A percentile compares a stretch with the other conserved stretches of the same genome.
Conservation (phyloP, 2,113 vertebrate species). For the Sceloporus tristichus region DNA sequence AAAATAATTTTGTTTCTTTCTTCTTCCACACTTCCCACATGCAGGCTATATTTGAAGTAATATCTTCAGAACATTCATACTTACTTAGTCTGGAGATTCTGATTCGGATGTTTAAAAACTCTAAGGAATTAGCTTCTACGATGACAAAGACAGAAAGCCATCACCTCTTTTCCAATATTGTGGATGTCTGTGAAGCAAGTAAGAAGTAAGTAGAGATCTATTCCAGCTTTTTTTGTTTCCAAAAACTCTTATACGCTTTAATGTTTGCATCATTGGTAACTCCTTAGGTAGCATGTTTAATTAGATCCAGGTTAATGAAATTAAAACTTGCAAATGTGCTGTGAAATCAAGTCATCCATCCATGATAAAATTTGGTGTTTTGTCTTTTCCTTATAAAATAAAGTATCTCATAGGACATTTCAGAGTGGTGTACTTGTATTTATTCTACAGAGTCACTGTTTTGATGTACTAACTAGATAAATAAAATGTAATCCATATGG, state of each 20-base stretch:
- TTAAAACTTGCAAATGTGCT: neutral
- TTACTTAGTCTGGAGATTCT: conserved; percentile 95
- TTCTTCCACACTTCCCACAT: neutral
- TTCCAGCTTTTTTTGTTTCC: neutral
- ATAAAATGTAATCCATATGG: neutral
- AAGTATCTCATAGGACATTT: neutral
- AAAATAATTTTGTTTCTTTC: conserved; percentile 7
- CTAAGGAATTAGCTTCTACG: conserved; percentile 86
- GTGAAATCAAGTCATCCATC: neutral
- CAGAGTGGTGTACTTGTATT: neutral
- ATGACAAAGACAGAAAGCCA: conserved; percentile 97
- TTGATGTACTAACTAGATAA: neutral
- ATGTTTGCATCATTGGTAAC: neutral
- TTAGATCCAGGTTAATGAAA: neutral
- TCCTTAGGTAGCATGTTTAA: neutral
- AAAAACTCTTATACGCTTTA: neutral
- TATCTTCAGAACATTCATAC: conserved; percentile 97
- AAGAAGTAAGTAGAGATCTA: conserved; percentile 85
- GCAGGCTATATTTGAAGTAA: conserved; percentile 97
- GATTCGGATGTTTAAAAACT: conserved; percentile 95
- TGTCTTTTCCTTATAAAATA: neutral
- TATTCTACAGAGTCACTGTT: neutral
- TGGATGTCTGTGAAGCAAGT: conserved; percentile 92
- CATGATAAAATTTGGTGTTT: neutral
- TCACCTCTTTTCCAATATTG: conserved; percentile 98